Base-by-base conservation (phyloP, 1,140 invertebrate species). In the Zeugodacus cucurbitae region DNA sequence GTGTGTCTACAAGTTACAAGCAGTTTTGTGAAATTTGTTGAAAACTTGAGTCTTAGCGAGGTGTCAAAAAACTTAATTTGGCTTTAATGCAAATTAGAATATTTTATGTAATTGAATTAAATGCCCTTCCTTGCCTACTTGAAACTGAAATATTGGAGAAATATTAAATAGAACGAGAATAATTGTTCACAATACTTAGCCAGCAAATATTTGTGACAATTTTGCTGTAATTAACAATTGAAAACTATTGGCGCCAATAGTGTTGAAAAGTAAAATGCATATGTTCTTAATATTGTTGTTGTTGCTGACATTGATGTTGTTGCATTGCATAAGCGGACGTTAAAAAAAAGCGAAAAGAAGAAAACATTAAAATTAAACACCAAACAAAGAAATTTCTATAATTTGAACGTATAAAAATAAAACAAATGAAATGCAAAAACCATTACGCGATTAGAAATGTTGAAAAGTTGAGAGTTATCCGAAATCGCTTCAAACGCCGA, bases 321-420 rank as follows among this genome's bases (percentile, higher is more conserved):
- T 88, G 57, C 41, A 62, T 64, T 82, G 34, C 64, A 20, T n/a
- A 86, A 74, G 48, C 67, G 67, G 62, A 34, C 48, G 17, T 37
- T 14, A 88, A 87, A 87, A n/a, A 34, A 32, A 54, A n/a, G n/a
- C n/a, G n/a, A 88, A 57, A 57, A 44, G 20, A 32, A 85, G 26
- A 34, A 59, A 64, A 88, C 44, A 82, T 64, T 70, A 85, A 62
- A 86, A 86, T 34, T 29, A 88, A 67, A 78, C 67, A 88, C n/a
- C n/a, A 44, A 85, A 88, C 32, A 26, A 85, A 87, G 32, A 64
- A 67, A 67, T 67, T 32, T 62, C 58, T 62, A 62, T 62, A 26
- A 29, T 34, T 74, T 41, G 41, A 74, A 10, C 32, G 34, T 37
- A 37, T n/a, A 74, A 67, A 32, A 29, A 87, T 17, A 62, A 87